phyloP scores from a whole-genome alignment of 2,797 vertebrate species.

The Phoebastria nigripes region DNA sequence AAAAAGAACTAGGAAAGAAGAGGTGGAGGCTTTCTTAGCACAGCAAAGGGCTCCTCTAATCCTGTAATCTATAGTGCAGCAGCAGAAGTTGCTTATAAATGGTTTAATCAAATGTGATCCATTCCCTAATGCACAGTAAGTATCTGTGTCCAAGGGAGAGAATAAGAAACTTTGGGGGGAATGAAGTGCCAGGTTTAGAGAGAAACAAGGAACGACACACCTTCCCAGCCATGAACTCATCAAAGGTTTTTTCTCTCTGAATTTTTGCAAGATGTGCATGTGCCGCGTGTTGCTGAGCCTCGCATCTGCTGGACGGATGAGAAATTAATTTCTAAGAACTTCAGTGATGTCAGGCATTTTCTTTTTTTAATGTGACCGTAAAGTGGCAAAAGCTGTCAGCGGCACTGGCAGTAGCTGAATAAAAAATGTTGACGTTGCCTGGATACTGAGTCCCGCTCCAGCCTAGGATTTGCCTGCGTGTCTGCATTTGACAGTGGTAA shows the following conservation, averaged over 20 bases:
- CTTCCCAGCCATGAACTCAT: background rate
- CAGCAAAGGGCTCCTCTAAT: background rate
- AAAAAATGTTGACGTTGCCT: constrained; percentile 41
- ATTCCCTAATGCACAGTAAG: background rate
- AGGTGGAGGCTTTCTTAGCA: background rate
- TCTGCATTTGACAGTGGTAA: constrained; percentile 16
- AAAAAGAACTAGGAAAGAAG: background rate
- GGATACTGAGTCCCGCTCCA: constrained; percentile 19
- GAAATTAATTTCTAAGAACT: constrained; percentile 26
- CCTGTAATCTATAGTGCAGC: background rate
- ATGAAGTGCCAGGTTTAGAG: background rate
- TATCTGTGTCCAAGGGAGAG: background rate
- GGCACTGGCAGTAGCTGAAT: background rate
- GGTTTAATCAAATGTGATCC: background rate
- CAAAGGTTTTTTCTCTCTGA: background rate
- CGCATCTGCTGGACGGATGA: background rate
- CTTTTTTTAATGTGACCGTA: background rate
- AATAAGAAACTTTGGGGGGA: background rate
- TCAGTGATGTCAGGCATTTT: constrained; percentile 4
- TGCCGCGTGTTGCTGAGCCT: background rate
- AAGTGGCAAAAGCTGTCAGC: constrained; percentile 33
- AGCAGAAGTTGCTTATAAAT: background rate
- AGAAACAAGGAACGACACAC: background rate
- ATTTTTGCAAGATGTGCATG: background rate
- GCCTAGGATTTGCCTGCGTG: background rate